phyloP scores from a whole-genome alignment of 2,113 vertebrate genomes.

The Sylvia atricapilla region DNA sequence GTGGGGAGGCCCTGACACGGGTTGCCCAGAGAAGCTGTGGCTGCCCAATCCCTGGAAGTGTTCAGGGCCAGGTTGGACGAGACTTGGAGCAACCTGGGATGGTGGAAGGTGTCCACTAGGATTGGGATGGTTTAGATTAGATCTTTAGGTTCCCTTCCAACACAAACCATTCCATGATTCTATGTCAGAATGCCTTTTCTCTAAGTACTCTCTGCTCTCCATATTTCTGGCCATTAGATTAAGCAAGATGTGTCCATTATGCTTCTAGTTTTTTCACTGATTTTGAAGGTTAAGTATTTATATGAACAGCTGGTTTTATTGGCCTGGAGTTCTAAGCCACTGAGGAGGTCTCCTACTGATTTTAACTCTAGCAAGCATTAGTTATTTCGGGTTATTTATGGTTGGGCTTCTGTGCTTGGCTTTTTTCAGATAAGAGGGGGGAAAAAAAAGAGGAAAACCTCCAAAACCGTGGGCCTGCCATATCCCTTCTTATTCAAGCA shows the following conservation, averaged over 20 bases:
- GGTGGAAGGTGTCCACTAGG: background rate
- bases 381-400: background rate
- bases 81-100: fast-evolving
- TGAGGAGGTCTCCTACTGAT: background rate
- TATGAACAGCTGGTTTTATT: background rate
- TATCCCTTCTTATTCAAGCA: background rate
- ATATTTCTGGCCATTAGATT: background rate
- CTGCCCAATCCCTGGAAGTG: background rate
- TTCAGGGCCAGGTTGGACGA: fast-evolving
- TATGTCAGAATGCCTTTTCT: background rate
- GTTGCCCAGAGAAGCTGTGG: background rate
- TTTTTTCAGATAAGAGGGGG: background rate
- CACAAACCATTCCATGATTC: background rate
- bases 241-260: background rate
- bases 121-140: background rate
- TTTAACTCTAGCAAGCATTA: background rate
- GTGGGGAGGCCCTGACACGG: background rate
- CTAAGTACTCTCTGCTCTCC: background rate
- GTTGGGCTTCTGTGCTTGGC: background rate
- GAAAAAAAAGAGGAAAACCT: background rate
- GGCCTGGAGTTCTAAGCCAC: background rate
- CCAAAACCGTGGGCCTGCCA: background rate
- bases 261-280: background rate
- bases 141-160: background rate
- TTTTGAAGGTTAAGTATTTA: background rate